These are phyloP conservation scores for Spongilla lacustris DNA, from an alignment of 37 sponge, comb jelly and placozoan genomes.

Conservation along the genomic window DNA sequence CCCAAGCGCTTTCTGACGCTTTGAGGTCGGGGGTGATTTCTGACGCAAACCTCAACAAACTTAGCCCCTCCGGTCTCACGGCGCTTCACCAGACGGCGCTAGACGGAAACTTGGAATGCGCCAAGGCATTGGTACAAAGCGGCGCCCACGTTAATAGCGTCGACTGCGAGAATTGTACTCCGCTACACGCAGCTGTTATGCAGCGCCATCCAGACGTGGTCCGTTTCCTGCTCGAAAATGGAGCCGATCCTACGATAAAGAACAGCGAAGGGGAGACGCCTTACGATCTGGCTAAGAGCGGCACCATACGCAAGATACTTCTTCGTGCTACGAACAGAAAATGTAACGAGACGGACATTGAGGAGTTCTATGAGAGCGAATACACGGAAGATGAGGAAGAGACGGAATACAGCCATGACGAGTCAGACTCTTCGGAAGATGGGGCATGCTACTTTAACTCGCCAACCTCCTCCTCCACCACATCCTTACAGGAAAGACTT, in stretches of 20 bases:
- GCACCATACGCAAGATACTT: conserved; percentile 72
- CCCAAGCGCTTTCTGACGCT: conserved; percentile 58
- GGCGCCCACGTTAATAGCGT: conserved; percentile 80
- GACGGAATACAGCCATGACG: conserved; percentile 65
- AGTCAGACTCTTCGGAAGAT: conserved; percentile 54
- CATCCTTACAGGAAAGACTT: conserved; percentile 32
- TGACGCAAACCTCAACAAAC: conserved; percentile 64
- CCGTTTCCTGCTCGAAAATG: conserved; percentile 62
- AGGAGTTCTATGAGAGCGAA: conserved; percentile 63
- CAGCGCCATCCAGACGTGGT: conserved; percentile 66
- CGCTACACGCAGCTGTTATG: conserved; percentile 79
- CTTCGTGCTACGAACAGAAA: conserved; percentile 69
- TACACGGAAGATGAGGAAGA: conserved; percentile 63
- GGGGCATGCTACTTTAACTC: conserved; percentile 15
- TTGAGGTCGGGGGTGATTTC: conserved; percentile 42
- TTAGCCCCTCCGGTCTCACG: conserved; percentile 87
- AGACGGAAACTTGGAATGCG: conserved; percentile 85
- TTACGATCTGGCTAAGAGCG: conserved; percentile 61
- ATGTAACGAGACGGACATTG: conserved; percentile 25
- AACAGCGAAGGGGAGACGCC: conserved; percentile 72
- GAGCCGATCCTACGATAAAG: conserved; percentile 63
- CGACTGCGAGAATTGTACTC: conserved; percentile 84
- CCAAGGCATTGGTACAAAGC: conserved; percentile 65
- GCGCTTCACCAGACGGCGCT: conserved; percentile 87
- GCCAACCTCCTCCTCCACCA: neutral